Conservation (phyloP, 2,797 vertebrate genomes). For the Paramormyrops hopkinsi region DNA sequence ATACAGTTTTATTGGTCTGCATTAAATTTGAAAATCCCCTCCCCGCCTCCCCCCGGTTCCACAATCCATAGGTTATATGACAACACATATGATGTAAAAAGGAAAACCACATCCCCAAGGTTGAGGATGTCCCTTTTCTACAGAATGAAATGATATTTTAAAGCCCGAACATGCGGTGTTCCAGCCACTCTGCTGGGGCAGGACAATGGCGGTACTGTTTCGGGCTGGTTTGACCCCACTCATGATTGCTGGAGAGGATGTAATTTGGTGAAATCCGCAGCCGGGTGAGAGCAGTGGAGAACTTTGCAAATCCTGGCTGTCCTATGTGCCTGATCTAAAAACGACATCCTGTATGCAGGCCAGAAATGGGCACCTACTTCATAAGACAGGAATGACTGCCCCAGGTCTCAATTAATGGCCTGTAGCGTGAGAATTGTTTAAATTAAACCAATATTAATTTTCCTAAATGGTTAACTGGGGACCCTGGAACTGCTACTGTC, state of each 20-base stretch:
- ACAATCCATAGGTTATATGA: not conserved
- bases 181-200: not conserved
- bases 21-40: not conserved
- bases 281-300: not conserved
- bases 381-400: not conserved
- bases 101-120: not conserved
- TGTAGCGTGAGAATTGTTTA: not conserved
- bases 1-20: not conserved
- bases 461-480: not conserved
- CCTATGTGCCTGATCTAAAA: not conserved
- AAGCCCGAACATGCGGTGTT: not conserved
- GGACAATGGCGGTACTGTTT: not conserved
- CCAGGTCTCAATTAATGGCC: not conserved
- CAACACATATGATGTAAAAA: not conserved
- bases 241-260: not conserved
- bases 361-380: not conserved
- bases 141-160: not conserved
- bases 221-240: not conserved
- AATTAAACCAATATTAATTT: not conserved
- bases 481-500: not conserved
- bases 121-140: not conserved
- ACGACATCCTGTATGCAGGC: not conserved
- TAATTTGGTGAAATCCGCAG: not conserved
- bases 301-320: slow-evolving; percentile 6
- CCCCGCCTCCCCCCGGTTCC: not conserved